These are phyloP conservation scores for Aphidius gifuensis DNA, from an alignment of 1,140 invertebrate genomes.

Conservation along the genomic window DNA sequence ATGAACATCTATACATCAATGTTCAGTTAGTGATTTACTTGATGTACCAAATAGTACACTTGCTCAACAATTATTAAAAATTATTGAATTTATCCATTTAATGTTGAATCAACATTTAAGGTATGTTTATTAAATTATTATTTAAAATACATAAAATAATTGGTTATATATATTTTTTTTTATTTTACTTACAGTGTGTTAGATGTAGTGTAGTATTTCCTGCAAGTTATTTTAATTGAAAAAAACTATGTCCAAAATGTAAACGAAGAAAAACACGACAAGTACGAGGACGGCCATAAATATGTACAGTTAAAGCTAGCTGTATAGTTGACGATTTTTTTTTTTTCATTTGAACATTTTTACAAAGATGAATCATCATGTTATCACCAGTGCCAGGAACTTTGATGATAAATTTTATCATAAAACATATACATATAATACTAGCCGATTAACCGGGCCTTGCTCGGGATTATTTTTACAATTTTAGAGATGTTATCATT, in stretches of 20 bases:
- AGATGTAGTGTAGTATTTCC: constrained; percentile 85
- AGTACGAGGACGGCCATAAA: constrained; percentile 21
- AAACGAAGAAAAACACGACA: constrained; percentile 64
- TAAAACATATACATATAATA: no score
- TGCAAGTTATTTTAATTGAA: constrained; percentile 71
- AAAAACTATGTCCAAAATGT: constrained; percentile 82
- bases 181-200: constrained; percentile 60
- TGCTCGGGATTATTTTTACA: no score
- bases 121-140: constrained; percentile 50
- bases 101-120: constrained; percentile 78
- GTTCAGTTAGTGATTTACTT: constrained; percentile 78
- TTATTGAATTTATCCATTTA: constrained; percentile 89
- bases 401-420: no score
- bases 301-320: no score
- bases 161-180: constrained; percentile 35
- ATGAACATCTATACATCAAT: constrained; percentile 87
- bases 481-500: no score
- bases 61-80: constrained; percentile 71
- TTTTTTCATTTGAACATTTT: no score
- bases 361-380: no score
- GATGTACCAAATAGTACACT: constrained; percentile 75
- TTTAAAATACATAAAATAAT: constrained; percentile 25
- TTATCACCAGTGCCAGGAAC: no score
- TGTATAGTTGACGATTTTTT: no score
- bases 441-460: no score